A percentile compares a stretch with the other conserved stretches of the same genome.
phyloP scores from a whole-genome alignment of 2,888 invertebrate species.

The Drosophila melanosoma region DNA sequence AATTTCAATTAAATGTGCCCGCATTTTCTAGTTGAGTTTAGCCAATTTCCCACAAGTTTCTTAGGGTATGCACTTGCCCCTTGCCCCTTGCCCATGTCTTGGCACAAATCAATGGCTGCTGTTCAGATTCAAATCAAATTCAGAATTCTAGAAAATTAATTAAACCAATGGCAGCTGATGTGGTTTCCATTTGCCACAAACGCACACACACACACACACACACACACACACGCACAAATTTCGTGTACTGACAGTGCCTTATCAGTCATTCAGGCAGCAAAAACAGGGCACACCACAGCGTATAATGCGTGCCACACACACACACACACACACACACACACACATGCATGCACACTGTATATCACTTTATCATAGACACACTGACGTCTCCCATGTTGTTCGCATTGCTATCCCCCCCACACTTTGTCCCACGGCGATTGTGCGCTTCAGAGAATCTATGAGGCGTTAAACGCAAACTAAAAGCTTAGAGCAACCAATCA shows the following conservation, averaged over 20 bases:
- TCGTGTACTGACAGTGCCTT: conserved; percentile 45
- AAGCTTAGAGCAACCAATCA: conserved; percentile 67
- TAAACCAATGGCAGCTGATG: conserved; percentile 68
- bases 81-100: not conserved
- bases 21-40: conserved; percentile 35
- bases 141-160: conserved; percentile 74
- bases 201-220: conserved; percentile 3
- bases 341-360: not conserved
- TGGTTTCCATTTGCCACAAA: conserved; percentile 42
- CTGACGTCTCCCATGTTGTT: conserved; percentile 56
- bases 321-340: conserved; percentile 22
- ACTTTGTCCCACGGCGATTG: conserved; percentile 29
- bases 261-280: conserved; percentile 51
- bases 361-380: conserved; percentile 65
- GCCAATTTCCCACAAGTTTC: conserved; percentile 41
- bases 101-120: conserved; percentile 36
- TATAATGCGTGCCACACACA: conserved; percentile 61
- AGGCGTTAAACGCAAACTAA: conserved; percentile 80
- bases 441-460: conserved; percentile 71
- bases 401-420: conserved; percentile 9
- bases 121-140: conserved; percentile 71
- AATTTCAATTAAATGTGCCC: conserved; percentile 51
- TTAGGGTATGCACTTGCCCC: not conserved
- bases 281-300: conserved; percentile 51
- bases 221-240: conserved; percentile 34